These are phyloP conservation scores for Eleutherodactylus coqui DNA, from an alignment of 2,797 vertebrate species.

Conservation along the genomic window DNA sequence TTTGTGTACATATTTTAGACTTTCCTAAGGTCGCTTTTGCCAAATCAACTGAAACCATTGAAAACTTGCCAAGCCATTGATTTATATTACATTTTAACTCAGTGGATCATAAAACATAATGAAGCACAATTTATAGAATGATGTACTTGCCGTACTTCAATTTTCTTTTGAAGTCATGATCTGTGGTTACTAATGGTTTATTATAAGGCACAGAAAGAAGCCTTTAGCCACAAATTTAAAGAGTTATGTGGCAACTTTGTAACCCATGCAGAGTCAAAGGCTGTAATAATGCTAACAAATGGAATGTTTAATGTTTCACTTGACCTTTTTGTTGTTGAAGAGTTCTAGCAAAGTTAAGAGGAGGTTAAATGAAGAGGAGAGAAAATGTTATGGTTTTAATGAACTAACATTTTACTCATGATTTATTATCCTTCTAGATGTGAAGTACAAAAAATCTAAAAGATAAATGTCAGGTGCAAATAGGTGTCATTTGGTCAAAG, in stretches of 20 bases:
- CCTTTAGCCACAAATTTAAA: conserved; percentile 27
- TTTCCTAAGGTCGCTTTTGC: background rate
- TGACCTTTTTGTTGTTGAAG: conserved; percentile 51
- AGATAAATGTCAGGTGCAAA: conserved; percentile 61
- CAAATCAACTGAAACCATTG: background rate
- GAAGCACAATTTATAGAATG: conserved; percentile 23
- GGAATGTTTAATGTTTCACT: conserved; percentile 47
- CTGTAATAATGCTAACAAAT: conserved; percentile 44
- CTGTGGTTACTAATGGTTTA: conserved; percentile 23
- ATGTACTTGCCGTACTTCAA: background rate
- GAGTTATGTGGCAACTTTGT: conserved; percentile 29
- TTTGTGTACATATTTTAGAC: background rate
- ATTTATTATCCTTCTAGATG: conserved; percentile 53
- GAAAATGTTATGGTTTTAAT: conserved; percentile 52
- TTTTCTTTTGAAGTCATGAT: conserved; percentile 22
- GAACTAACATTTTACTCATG: conserved; percentile 57
- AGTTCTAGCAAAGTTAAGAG: conserved; percentile 37
- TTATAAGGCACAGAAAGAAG: background rate
- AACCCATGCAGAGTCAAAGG: conserved; percentile 36
- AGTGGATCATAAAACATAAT: conserved; percentile 31
- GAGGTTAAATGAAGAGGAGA: conserved; percentile 52
- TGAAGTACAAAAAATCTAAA: conserved; percentile 44
- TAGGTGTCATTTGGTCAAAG: conserved; percentile 54
- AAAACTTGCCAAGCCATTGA: conserved; percentile 3
- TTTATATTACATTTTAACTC: conserved; percentile 21